Percentiles rank a stretch among this genome's conserved stretches.
Evolutionary conservation across 1,140 invertebrate genomes (phyloP).

Genomic region (Elysia chlorotica): DNA sequence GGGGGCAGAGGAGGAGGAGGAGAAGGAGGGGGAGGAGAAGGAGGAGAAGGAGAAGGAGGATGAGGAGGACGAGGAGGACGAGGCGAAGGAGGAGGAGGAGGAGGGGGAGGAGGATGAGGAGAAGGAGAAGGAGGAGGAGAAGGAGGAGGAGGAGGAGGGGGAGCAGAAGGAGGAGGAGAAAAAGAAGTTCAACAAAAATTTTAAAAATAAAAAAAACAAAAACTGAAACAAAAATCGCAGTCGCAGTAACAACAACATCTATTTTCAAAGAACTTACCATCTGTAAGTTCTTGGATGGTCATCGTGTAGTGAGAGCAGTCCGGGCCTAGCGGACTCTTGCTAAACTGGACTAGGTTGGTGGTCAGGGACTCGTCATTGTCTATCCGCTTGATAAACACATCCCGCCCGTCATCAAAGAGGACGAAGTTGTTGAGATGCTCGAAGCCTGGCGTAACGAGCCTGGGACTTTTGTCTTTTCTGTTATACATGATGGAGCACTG

Average conservation of each 20-base stretch:
- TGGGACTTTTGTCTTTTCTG: slow-evolving; percentile 22
- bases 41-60: not conserved
- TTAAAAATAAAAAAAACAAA: too few species aligned
- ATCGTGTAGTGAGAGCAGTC: slow-evolving; percentile 25
- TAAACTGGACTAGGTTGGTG: slow-evolving; percentile 30
- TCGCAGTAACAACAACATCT: too few species aligned
- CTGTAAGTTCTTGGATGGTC: slow-evolving; percentile 19
- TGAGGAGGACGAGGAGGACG: not conserved
- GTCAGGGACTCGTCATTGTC: slow-evolving; percentile 24
- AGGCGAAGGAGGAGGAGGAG: not conserved
- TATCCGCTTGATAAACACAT: slow-evolving; percentile 26
- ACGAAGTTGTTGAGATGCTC: slow-evolving; percentile 33
- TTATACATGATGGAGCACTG: too few species aligned
- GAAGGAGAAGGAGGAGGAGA: not conserved
- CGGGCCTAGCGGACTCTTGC: slow-evolving; percentile 6
- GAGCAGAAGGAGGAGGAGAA: not conserved
- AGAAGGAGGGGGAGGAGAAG: slow-evolving; percentile 5
- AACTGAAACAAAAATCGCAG: too few species aligned
- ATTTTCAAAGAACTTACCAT: slow-evolving; percentile 16
- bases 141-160: not conserved
- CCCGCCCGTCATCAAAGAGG: slow-evolving; percentile 25
- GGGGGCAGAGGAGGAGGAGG: too few species aligned
- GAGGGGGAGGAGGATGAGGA: not conserved
- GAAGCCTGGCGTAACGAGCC: slow-evolving; percentile 21
- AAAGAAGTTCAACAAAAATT: too few species aligned